Percentiles rank a stretch among this genome's conserved stretches.
These are phyloP conservation scores for Monoplex corrugatus DNA, from an alignment of 2,888 invertebrate genomes.

Conservation along the genomic window DNA sequence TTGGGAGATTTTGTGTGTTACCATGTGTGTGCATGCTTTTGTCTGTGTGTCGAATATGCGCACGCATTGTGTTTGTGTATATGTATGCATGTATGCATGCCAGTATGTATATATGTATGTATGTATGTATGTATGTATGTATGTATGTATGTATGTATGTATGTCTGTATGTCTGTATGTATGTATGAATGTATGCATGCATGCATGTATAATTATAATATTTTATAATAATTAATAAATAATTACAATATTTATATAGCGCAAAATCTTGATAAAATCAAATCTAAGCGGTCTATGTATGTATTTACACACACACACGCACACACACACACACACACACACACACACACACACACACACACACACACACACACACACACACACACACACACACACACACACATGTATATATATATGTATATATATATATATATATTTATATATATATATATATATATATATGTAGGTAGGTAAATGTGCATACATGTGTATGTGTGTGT, in stretches of 20 bases:
- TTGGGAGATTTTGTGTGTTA: too few relatives aligned
- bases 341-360: slow-evolving; percentile 1
- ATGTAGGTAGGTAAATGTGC: background rate
- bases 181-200: background rate
- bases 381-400: background rate
- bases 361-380: slow-evolving; percentile 8
- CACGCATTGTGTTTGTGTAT: background rate
- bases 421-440: background rate
- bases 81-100: background rate
- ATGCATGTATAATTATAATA: background rate
- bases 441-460: background rate
- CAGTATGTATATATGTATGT: background rate
- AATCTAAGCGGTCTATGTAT: too few relatives aligned
- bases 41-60: too few relatives aligned
- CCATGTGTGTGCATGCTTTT: too few relatives aligned
- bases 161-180: background rate
- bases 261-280: too few relatives aligned
- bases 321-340: slow-evolving; percentile 9
- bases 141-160: background rate
- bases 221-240: too few relatives aligned
- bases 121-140: background rate
- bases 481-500: background rate
- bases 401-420: too few relatives aligned
- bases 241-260: too few relatives aligned
- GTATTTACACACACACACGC: background rate